Percentiles rank a stretch among this genome's conserved stretches.
These are phyloP conservation scores for Mythimna lalbum DNA, from an alignment of 2,888 invertebrate genomes.

Conservation along the genomic window DNA sequence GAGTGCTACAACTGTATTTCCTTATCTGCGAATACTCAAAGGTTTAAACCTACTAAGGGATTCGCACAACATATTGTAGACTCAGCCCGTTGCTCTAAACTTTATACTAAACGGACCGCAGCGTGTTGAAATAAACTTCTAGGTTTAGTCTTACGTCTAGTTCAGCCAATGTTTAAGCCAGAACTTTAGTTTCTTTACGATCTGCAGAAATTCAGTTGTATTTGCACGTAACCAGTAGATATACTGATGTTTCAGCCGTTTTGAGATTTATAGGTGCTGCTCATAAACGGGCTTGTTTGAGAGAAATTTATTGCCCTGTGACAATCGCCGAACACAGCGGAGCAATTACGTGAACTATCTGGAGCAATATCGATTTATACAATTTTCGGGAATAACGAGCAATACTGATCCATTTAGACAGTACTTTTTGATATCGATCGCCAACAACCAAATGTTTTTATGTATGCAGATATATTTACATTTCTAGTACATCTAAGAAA, in stretches of 20 bases:
- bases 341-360: constrained; percentile 50
- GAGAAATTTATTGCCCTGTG: constrained; percentile 45
- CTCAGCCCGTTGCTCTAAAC: constrained; percentile 24
- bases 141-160: constrained; percentile 24
- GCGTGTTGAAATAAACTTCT: constrained; percentile 33
- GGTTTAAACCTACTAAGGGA: background rate
- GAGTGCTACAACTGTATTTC: background rate
- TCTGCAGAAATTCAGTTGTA: constrained; percentile 7
- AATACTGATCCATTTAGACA: background rate
- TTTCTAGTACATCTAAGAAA: too few species aligned
- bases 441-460: too few species aligned
- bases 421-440: too few species aligned
- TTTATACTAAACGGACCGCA: constrained; percentile 27
- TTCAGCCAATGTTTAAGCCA: constrained; percentile 15
- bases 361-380: constrained; percentile 19
- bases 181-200: constrained; percentile 5
- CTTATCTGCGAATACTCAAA: background rate
- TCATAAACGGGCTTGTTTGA: constrained; percentile 53
- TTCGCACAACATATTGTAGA: constrained; percentile 11
- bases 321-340: constrained; percentile 38
- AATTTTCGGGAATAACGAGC: constrained; percentile 2
- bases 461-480: too few species aligned
- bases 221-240: constrained; percentile 10
- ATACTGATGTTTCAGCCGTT: constrained; percentile 23
- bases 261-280: constrained; percentile 30